Evolutionary conservation across 2,888 invertebrate species (phyloP).

Genomic region (Limnephilus marmoratus): DNA sequence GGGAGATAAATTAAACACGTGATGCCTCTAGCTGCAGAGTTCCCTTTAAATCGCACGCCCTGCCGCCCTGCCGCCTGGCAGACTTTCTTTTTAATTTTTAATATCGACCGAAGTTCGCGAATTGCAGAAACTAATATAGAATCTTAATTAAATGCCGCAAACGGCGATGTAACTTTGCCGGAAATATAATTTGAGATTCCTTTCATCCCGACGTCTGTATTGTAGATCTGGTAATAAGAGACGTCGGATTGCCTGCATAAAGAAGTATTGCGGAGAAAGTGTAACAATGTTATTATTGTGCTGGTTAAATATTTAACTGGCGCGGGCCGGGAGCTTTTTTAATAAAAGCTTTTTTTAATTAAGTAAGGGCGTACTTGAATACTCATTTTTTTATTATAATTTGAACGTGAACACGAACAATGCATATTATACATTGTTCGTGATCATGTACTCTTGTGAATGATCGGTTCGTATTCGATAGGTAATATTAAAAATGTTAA

Average conservation of each 20-base stretch:
- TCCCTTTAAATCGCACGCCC: slow-evolving; percentile 45
- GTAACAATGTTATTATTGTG: slow-evolving; percentile 40
- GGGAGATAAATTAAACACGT: slow-evolving; percentile 61
- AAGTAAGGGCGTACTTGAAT: neutral
- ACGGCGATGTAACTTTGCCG: slow-evolving; percentile 64
- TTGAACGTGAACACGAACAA: too few species aligned
- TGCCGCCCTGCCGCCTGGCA: neutral
- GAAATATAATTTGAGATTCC: slow-evolving; percentile 66
- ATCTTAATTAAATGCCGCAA: slow-evolving; percentile 67
- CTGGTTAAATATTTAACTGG: slow-evolving; percentile 28
- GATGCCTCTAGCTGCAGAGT: slow-evolving; percentile 23
- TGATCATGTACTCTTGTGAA: too few species aligned
- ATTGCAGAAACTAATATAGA: slow-evolving; percentile 66
- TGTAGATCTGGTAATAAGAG: slow-evolving; percentile 52
- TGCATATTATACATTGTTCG: too few species aligned
- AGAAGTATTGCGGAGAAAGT: slow-evolving; percentile 20
- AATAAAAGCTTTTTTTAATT: neutral
- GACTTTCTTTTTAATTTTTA: slow-evolving; percentile 65
- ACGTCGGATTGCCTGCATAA: slow-evolving; percentile 43
- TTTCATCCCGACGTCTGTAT: slow-evolving; percentile 59
- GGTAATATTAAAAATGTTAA: too few species aligned
- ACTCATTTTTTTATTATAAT: too few species aligned
- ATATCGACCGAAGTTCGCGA: slow-evolving; percentile 64
- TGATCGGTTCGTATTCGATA: too few species aligned
- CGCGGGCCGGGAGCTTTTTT: neutral